Evolutionary conservation across 1,140 invertebrate genomes (phyloP), one percentile per base, ranked within the genome.

Genomic region (Bombus superbus): DNA sequence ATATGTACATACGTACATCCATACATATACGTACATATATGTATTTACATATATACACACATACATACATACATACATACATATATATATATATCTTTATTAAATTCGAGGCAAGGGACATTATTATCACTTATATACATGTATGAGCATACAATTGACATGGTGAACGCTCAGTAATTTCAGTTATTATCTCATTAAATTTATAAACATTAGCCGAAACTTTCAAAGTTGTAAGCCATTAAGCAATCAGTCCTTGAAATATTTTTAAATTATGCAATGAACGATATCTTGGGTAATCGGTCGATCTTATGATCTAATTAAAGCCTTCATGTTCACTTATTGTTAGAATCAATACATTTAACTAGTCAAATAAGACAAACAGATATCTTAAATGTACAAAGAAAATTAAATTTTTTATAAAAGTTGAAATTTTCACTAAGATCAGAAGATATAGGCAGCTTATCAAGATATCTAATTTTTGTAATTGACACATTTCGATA

Each of bases 81-180:
- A 11, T 74, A 0, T 40, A 74, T 62, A 57, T 25, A 83, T 18
- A 75, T 42, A 79, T 82, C 69, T 82, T n/a, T 40, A 72, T 68
- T 81, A 35, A 32, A 86, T 76, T 89, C 44, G 15, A 73, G 66
- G 53, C 78, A 86, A 66, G 40, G 40, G 74, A 47, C 35, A 76
- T 68, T 66, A 11, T 75, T 44, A 76, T 80, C 71, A 74, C 42
- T 57, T 73, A 81, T 66, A 79, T 77, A 86, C 68, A 90, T 83
- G 64, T 88, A 84, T 77, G 68, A 86, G 82, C 88, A 86, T 90
- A 80, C 76, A 79, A 64, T 74, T 81, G 73, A 75, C 38, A 81
- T 68, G 64, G 13, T 83, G 28, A 68, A 64, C 47, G 57, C n/a
- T 75, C 40, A 78, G n/a, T 53, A 87, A 87, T 80, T 89, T 89